These are phyloP conservation scores for Uromys caudimaculatus DNA, from an alignment of 2,797 vertebrate species.

Conservation along the genomic window DNA sequence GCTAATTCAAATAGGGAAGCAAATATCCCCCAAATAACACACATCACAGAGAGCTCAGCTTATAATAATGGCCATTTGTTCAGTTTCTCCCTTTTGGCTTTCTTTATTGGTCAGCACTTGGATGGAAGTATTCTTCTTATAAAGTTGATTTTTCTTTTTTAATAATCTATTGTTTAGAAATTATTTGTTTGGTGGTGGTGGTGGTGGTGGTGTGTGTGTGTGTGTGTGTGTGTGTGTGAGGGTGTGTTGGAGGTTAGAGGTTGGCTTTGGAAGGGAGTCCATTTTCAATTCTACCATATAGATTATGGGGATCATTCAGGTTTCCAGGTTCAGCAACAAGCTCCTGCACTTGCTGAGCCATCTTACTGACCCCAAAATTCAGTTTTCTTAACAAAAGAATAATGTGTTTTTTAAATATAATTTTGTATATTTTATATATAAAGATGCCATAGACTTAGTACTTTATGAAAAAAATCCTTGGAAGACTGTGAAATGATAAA, in stretches of 20 bases:
- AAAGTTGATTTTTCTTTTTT: background rate
- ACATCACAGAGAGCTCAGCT: background rate
- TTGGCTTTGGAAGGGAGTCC: background rate
- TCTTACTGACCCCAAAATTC: background rate
- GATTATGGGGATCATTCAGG: background rate
- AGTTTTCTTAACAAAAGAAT: conserved; percentile 37
- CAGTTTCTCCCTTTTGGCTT: background rate
- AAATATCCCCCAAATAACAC: conserved; percentile 3
- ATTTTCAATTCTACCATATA: background rate
- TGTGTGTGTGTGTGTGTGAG: background rate
- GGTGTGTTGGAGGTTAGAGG: background rate
- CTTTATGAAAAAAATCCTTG: background rate
- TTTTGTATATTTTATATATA: background rate
- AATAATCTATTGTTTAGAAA: background rate
- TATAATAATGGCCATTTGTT: conserved; percentile 25
- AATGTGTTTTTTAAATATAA: background rate
- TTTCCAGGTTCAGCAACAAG: background rate
- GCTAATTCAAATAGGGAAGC: conserved; percentile 30
- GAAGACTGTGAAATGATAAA: conserved; percentile 43
- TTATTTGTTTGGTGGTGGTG: background rate
- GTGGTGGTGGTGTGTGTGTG: background rate
- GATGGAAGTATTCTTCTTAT: background rate
- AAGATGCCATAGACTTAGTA: background rate
- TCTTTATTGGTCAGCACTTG: background rate
- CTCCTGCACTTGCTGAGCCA: background rate